Evolutionary conservation across 2,113 vertebrate genomes (phyloP).

Genomic region (Barnardius zonarius): DNA sequence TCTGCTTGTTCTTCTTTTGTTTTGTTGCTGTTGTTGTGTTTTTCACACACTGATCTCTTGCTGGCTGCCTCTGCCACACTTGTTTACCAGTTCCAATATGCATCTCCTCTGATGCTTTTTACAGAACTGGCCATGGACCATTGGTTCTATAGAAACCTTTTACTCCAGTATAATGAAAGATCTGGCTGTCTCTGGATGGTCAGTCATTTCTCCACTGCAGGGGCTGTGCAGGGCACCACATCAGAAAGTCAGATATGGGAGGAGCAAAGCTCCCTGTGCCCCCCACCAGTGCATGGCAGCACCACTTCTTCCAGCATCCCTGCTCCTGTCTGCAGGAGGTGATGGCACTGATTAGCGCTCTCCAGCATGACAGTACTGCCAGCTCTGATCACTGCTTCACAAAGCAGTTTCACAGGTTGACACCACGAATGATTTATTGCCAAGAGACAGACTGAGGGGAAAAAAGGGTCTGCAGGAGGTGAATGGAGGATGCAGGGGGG

Average conservation of each 20-base stretch:
- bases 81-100: neutral
- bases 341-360: neutral
- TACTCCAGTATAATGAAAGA: neutral
- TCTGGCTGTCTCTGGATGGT: neutral
- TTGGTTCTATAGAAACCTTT: neutral
- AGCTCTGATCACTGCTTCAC: neutral
- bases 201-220: neutral
- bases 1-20: neutral
- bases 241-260: neutral
- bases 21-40: neutral
- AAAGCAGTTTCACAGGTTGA: neutral
- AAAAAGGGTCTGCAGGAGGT: neutral
- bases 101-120: neutral
- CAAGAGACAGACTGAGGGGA: neutral
- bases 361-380: neutral
- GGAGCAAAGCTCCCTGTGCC: neutral
- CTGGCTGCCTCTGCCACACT: neutral
- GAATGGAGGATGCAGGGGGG: neutral
- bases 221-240: neutral
- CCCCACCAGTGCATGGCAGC: fast-evolving
- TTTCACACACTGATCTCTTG: neutral
- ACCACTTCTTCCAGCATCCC: neutral
- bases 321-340: neutral
- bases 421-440: neutral
- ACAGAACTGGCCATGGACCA: neutral